Conservation (phyloP, 1,140 invertebrate species). For the Halyomorpha halys region DNA sequence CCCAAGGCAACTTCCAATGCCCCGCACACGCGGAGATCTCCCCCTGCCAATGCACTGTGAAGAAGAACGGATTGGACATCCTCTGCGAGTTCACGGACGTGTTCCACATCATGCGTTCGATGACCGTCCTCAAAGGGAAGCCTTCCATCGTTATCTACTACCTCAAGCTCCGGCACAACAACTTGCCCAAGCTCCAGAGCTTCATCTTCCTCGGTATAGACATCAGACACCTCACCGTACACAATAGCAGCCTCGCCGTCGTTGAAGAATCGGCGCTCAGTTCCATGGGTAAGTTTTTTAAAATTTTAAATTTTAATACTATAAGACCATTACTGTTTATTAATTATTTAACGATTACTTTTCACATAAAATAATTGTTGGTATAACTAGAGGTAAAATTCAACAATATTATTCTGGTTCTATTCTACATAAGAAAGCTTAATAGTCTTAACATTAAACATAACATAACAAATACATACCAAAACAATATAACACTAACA, state of each 20-base stretch:
- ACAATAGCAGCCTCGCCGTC: constrained; percentile 75
- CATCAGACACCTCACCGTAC: constrained; percentile 74
- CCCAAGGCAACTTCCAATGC: constrained; percentile 43
- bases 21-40: constrained; percentile 56
- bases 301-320: not conserved
- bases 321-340: no score
- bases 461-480: no score
- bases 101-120: constrained; percentile 57
- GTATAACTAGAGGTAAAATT: no score
- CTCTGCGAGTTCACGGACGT: constrained; percentile 73
- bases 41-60: constrained; percentile 69
- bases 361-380: no score
- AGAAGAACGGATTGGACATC: constrained; percentile 76
- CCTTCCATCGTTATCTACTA: constrained; percentile 63
- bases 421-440: no score
- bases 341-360: no score
- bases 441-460: no score
- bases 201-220: constrained; percentile 78
- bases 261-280: constrained; percentile 73
- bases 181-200: constrained; percentile 66
- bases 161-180: constrained; percentile 72
- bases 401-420: no score
- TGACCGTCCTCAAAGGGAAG: constrained; percentile 62
- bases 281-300: constrained; percentile 55
- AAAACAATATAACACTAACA: no score